Percentiles rank a stretch among this genome's conserved stretches.
Conservation (phyloP, 2,113 vertebrate species). For the Corydoras maculifer region DNA sequence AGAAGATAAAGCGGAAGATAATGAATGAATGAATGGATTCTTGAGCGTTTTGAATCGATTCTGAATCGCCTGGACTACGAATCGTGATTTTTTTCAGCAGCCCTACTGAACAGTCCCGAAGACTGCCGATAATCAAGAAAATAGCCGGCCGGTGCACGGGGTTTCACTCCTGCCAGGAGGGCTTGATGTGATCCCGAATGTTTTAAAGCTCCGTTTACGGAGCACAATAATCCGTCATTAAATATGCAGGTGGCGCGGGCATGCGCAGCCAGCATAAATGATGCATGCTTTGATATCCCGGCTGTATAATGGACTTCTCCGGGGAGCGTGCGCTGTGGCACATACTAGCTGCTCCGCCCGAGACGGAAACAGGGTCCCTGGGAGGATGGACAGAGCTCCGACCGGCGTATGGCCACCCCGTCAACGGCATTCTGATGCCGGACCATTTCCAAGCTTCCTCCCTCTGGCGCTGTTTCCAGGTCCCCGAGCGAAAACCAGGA, state of each 20-base stretch:
- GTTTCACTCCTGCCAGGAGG: slow-evolving; percentile 12
- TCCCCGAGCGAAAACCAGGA: slow-evolving; percentile 50
- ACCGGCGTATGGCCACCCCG: slow-evolving; percentile 43
- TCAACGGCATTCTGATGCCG: slow-evolving; percentile 44
- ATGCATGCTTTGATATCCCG: slow-evolving; percentile 83
- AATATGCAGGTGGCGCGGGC: slow-evolving; percentile 80
- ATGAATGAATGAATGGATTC: no score
- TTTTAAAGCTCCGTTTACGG: slow-evolving; percentile 83
- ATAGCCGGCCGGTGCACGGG: no score
- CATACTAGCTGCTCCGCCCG: slow-evolving; percentile 16
- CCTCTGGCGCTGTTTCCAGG: slow-evolving; percentile 23
- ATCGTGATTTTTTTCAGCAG: no score
- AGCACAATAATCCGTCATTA: slow-evolving; percentile 91
- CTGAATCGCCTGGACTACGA: no score
- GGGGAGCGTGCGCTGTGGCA: slow-evolving; percentile 62
- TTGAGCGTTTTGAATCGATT: no score
- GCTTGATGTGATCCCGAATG: slow-evolving; percentile 84
- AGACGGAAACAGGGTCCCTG: slow-evolving; percentile 25
- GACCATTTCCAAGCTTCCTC: slow-evolving; percentile 40
- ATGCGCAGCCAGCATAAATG: slow-evolving; percentile 74
- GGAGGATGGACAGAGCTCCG: slow-evolving; percentile 51
- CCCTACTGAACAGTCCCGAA: no score
- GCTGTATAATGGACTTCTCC: slow-evolving; percentile 74
- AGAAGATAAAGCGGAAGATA: no score
- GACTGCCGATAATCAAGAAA: no score